A percentile compares a stretch with the other conserved stretches of the same genome.
These are phyloP conservation scores for Acrobasis consociella DNA, from an alignment of 2,888 invertebrate species.

Conservation along the genomic window DNA sequence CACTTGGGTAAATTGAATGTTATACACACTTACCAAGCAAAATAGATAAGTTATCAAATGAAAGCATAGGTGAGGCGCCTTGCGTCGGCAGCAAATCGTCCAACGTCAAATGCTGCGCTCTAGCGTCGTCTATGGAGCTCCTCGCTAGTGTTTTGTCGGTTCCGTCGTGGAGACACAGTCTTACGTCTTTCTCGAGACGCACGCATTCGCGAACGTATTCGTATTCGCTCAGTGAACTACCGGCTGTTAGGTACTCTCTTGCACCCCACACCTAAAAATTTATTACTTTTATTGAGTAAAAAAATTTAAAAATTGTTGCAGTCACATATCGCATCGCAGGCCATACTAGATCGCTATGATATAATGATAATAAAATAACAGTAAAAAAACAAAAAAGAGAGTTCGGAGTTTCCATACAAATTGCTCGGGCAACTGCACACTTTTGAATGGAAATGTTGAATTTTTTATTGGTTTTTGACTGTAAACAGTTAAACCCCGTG, in stretches of 20 bases:
- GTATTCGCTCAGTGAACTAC: conserved; percentile 92
- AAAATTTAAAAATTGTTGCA: no score
- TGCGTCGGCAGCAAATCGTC: conserved; percentile 90
- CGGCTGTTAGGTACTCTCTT: conserved; percentile 93
- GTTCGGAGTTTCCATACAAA: no score
- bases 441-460: no score
- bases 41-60: conserved; percentile 92
- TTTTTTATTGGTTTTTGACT: no score
- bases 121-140: conserved; percentile 91
- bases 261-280: conserved; percentile 89
- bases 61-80: conserved; percentile 88
- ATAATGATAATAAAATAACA: no score
- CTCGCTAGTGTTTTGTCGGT: conserved; percentile 87
- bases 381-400: no score
- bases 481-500: no score
- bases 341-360: no score
- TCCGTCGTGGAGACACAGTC: conserved; percentile 86
- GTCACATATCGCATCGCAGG: no score
- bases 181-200: conserved; percentile 94
- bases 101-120: conserved; percentile 87
- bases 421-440: no score
- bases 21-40: conserved; percentile 85
- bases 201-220: conserved; percentile 97
- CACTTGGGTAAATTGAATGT: no score
- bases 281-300: no score